A percentile compares a stretch with the other conserved stretches of the same genome.
Conservation (phyloP, 2,888 invertebrate species). For the Caradrina kadenii region DNA sequence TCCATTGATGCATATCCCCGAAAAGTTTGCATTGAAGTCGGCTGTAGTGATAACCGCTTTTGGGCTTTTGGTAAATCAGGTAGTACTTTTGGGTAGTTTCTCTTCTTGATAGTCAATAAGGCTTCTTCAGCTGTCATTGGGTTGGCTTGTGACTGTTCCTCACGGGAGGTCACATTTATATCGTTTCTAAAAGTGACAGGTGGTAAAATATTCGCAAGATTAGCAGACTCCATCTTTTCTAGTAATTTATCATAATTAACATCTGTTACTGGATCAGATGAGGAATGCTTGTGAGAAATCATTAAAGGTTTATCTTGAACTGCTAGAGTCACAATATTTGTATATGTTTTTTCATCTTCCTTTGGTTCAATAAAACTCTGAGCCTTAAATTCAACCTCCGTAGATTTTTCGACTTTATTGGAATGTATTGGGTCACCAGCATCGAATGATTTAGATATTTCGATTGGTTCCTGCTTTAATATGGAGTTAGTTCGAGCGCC, state of each 20-base stretch:
- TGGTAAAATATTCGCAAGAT: slow-evolving; percentile 80
- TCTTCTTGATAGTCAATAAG: slow-evolving; percentile 92
- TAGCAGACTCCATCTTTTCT: slow-evolving; percentile 75
- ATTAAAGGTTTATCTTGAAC: slow-evolving; percentile 81
- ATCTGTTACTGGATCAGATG: slow-evolving; percentile 93
- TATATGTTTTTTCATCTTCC: slow-evolving; percentile 75
- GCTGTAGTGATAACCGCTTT: slow-evolving; percentile 92
- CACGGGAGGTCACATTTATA: slow-evolving; percentile 94
- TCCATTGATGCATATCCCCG: slow-evolving; percentile 76
- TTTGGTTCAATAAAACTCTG: slow-evolving; percentile 55
- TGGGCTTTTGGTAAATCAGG: slow-evolving; percentile 93
- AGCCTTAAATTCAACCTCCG: slow-evolving; percentile 80
- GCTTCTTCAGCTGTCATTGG: slow-evolving; percentile 93
- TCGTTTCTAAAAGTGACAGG: slow-evolving; percentile 89
- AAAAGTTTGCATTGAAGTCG: slow-evolving; percentile 85
- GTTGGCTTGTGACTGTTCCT: slow-evolving; percentile 83
- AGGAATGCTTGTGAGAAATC: slow-evolving; percentile 92
- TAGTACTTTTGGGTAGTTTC: slow-evolving; percentile 96
- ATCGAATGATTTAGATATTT: slow-evolving; percentile 92
- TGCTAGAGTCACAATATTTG: slow-evolving; percentile 82
- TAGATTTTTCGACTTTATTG: slow-evolving; percentile 82
- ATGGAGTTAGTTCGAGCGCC: slow-evolving; percentile 93
- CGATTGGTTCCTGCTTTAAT: slow-evolving; percentile 94
- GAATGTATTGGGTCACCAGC: slow-evolving; percentile 79
- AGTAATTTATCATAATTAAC: slow-evolving; percentile 84